Conservation (phyloP, 2,888 invertebrate species). For the Synanthedon vespiformis region DNA sequence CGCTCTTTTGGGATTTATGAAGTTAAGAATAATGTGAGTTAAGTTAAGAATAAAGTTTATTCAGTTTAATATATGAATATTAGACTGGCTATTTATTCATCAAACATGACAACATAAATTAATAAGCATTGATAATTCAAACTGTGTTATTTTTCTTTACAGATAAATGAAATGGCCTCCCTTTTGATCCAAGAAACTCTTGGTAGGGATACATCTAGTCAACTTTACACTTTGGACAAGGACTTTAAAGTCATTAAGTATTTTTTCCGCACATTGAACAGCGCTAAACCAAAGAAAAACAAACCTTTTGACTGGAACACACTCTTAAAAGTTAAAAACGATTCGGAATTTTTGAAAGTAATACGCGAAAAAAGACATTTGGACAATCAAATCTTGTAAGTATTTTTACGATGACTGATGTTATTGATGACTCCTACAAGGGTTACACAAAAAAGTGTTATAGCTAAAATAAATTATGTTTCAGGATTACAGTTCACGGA, state of each 20-base stretch:
- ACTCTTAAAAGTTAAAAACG: conserved; percentile 26
- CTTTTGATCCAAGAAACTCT: conserved; percentile 53
- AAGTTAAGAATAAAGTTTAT: conserved; percentile 39
- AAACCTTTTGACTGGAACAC: conserved; percentile 28
- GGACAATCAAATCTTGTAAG: conserved; percentile 55
- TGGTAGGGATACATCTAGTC: conserved; percentile 45
- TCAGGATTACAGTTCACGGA: conserved; percentile 54
- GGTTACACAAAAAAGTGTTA: too few relatives aligned
- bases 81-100: too few relatives aligned
- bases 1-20: conserved; percentile 48
- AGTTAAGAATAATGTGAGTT: conserved; percentile 52
- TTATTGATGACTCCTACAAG: too few relatives aligned
- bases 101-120: too few relatives aligned
- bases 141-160: conserved; percentile 6
- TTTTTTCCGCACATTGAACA: conserved; percentile 30
- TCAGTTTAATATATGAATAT: too few relatives aligned
- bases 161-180: conserved; percentile 62
- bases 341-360: conserved; percentile 34
- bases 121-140: too few relatives aligned
- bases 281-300: conserved; percentile 17
- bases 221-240: conserved; percentile 44
- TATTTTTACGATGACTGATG: conserved; percentile 1
- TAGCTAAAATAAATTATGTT: conserved; percentile 6
- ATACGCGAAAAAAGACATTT: conserved; percentile 28
- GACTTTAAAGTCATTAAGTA: conserved; percentile 40